Conservation (phyloP, 2,797 vertebrate genomes). For the Mormyrops boulengeri region DNA sequence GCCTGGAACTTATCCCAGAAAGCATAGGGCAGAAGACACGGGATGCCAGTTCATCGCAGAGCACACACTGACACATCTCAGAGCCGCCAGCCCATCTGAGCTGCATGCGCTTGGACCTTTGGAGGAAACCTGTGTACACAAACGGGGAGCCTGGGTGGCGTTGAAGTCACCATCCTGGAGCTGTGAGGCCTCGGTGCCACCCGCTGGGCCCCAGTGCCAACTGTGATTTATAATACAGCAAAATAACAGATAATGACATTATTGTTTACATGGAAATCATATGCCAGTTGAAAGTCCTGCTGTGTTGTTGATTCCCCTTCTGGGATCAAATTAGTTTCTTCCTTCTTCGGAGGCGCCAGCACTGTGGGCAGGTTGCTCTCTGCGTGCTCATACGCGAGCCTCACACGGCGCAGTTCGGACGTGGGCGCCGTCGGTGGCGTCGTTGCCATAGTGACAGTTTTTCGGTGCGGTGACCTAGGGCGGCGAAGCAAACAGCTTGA, state of each 20-base stretch:
- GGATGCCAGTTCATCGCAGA: background rate
- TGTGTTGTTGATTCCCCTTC: background rate
- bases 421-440: background rate
- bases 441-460: background rate
- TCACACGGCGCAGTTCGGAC: background rate
- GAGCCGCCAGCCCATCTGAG: background rate
- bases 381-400: too few species aligned
- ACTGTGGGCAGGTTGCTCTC: background rate
- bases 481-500: background rate
- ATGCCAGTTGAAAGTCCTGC: background rate
- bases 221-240: background rate
- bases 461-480: background rate
- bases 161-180: background rate
- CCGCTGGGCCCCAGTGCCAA: background rate
- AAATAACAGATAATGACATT: background rate
- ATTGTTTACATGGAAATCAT: background rate
- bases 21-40: background rate
- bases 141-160: background rate
- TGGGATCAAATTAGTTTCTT: constrained; percentile 11
- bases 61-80: background rate
- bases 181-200: background rate
- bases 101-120: background rate
- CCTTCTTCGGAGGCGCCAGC: background rate
- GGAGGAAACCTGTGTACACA: background rate
- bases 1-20: background rate